Conservation (phyloP, 2,113 vertebrate genomes). For the Antechinus stuartii region DNA sequence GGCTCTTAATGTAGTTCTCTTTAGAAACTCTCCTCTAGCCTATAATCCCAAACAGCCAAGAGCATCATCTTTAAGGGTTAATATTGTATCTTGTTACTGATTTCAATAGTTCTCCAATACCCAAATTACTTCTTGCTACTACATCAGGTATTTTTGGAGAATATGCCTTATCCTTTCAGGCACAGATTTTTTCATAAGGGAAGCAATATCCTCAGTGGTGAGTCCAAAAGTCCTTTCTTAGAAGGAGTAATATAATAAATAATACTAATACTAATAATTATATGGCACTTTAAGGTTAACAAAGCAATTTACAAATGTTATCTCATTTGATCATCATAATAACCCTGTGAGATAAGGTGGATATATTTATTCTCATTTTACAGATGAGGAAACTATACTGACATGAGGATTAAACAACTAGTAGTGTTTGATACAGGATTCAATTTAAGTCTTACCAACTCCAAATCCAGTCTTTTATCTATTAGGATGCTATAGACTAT, state of each 20-base stretch:
- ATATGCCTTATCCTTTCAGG: not conserved
- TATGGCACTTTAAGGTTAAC: not conserved
- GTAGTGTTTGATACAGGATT: not conserved
- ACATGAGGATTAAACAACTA: not conserved
- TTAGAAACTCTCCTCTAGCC: not conserved
- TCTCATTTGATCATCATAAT: not conserved
- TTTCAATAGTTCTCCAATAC: not conserved
- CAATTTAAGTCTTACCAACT: not conserved
- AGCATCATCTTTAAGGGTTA: not conserved
- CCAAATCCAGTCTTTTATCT: not conserved
- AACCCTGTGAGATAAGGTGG: not conserved
- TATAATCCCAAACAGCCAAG: not conserved
- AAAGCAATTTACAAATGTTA: not conserved
- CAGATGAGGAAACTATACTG: not conserved
- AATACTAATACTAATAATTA: not conserved
- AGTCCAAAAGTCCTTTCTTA: not conserved
- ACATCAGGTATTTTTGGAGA: not conserved
- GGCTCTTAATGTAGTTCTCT: not conserved
- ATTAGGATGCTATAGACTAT: not conserved
- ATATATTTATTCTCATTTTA: not conserved
- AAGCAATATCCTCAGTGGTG: not conserved
- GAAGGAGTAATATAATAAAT: not conserved
- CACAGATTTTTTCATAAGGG: not conserved
- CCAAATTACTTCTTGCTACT: not conserved
- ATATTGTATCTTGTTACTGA: not conserved